These are phyloP conservation scores for Philantomba maxwellii DNA, from an alignment of 2,113 vertebrate species.

Conservation along the genomic window DNA sequence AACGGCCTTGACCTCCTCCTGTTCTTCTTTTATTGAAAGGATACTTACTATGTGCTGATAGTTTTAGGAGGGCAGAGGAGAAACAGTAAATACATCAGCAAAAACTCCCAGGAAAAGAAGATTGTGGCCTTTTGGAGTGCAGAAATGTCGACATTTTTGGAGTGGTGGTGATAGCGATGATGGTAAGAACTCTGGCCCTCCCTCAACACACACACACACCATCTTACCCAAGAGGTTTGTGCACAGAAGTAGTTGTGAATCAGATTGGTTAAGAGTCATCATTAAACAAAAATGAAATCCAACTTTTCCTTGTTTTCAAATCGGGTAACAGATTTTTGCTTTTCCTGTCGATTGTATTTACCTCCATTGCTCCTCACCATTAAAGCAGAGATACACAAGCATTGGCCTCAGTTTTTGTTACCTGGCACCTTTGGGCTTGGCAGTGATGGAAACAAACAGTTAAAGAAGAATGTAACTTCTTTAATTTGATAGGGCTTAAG, in stretches of 20 bases:
- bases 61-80: not conserved
- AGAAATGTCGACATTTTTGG: not conserved
- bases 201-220: not conserved
- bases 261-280: not conserved
- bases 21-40: slow-evolving; percentile 10
- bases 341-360: not conserved
- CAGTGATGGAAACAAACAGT: not conserved
- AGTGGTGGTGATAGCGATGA: not conserved
- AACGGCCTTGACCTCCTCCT: not conserved
- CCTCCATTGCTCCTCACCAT: not conserved
- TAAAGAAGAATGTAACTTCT: not conserved
- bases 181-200: not conserved
- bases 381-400: rapidly evolving
- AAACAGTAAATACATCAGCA: not conserved
- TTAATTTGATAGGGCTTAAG: not conserved
- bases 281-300: not conserved
- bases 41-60: slow-evolving; percentile 21
- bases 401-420: not conserved
- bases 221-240: not conserved
- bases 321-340: not conserved
- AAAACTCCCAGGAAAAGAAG: not conserved
- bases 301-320: not conserved
- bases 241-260: not conserved
- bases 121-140: not conserved
- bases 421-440: not conserved